phyloP scores from a whole-genome alignment of 2,113 vertebrate species.

The Anser brachyrhynchus region DNA sequence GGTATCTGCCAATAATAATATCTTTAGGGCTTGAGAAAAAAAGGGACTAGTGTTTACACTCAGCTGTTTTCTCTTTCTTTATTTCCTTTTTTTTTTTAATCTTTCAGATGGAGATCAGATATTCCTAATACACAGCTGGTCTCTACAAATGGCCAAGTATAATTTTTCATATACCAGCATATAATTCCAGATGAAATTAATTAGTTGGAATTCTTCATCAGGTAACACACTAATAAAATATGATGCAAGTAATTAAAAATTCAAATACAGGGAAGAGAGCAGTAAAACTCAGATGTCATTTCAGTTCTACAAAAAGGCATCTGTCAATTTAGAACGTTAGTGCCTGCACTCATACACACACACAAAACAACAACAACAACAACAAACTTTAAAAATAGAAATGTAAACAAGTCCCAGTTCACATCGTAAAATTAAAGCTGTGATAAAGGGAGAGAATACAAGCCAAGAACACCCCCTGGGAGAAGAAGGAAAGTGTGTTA shows the following conservation, averaged over 20 bases:
- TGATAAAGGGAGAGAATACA: conserved; percentile 48
- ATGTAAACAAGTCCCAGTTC: conserved; percentile 51
- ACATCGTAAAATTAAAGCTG: conserved; percentile 51
- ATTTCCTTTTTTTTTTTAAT: conserved; percentile 27
- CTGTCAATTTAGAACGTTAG: conserved; percentile 63
- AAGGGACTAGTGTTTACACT: conserved; percentile 65
- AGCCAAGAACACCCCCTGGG: conserved; percentile 37
- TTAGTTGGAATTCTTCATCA: conserved; percentile 70
- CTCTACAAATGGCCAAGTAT: conserved; percentile 63
- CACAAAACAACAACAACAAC: background rate
- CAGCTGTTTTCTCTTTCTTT: conserved; percentile 66
- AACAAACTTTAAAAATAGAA: conserved; percentile 57
- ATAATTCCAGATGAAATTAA: conserved; percentile 79
- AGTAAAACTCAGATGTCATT: conserved; percentile 65
- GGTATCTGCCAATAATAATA: conserved; percentile 72
- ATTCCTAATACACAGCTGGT: conserved; percentile 75
- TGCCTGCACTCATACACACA: background rate
- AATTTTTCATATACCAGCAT: conserved; percentile 58
- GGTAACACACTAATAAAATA: conserved; percentile 72
- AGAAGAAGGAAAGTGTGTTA: conserved; percentile 41
- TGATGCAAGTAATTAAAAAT: conserved; percentile 75
- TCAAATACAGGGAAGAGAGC: conserved; percentile 59
- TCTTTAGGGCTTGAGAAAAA: conserved; percentile 61
- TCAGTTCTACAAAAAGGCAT: conserved; percentile 67
- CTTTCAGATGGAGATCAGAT: conserved; percentile 69